Evolutionary conservation across 2,797 vertebrate genomes (phyloP).

Genomic region (Etheostoma perlongum): DNA sequence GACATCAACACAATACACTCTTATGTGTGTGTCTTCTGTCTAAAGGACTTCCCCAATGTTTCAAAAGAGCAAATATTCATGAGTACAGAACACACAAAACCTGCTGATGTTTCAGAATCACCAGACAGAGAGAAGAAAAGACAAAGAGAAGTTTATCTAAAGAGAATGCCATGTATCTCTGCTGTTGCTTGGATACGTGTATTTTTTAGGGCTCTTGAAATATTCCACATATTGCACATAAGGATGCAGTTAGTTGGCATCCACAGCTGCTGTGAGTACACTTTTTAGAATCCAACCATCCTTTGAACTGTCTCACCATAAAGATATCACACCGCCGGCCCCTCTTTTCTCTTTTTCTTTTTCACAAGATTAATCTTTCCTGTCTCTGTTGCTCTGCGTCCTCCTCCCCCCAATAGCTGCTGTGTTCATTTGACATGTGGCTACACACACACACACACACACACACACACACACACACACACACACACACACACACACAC

Average conservation of each 20-base stretch:
- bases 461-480: constrained; percentile 1
- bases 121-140: constrained; percentile 6
- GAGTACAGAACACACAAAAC: constrained; percentile 20
- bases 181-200: constrained; percentile 10
- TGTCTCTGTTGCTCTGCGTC: constrained; percentile 3
- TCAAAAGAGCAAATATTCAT: constrained; percentile 13
- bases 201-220: not conserved
- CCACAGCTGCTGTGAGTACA: not conserved
- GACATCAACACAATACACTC: constrained; percentile 43
- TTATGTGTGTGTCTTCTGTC: constrained; percentile 33
- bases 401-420: not conserved
- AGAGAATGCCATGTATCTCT: not conserved
- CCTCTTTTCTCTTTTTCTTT: constrained; percentile 34
- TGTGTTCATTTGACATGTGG: constrained; percentile 47
- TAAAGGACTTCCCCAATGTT: not conserved
- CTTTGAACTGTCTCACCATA: constrained; percentile 1
- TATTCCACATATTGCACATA: constrained; percentile 38
- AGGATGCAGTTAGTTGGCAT: constrained; percentile 13
- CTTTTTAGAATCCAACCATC: not conserved
- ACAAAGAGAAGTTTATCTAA: not conserved
- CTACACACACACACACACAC: constrained; percentile 5
- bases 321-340: constrained; percentile 18
- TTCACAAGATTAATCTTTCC: constrained; percentile 20
- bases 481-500: not conserved
- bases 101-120: constrained; percentile 8